Base-by-base conservation (phyloP, 2,888 invertebrate species). In the Nezara viridula region DNA sequence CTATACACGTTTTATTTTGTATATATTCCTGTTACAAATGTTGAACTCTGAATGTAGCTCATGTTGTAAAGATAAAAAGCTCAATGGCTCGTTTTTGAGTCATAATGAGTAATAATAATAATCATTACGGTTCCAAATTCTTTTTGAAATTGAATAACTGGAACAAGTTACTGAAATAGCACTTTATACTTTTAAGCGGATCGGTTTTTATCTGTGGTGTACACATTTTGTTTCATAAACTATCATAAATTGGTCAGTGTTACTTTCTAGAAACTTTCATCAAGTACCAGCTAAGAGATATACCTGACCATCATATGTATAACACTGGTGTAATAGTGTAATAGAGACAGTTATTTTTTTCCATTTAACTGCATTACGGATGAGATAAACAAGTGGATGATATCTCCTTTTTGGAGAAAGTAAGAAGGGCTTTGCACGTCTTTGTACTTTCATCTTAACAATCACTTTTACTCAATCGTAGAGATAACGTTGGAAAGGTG, bases 391-490 rank as follows among this genome's bases (percentile, higher is more conserved):
- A 37, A 73, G 66, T 14, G 12, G 14, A 14, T 32, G 66, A 32
- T 73, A 73, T 73, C 66, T 73, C 66, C 21, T 73, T 73, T 73
- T 73, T 21, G 66, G 66, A 73, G 66, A 73, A 73, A 73, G 66
- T 73, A 37, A 37, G 21, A 44, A 44, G 81, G 44, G 21, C 44
- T 24, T 81, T n/a, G 81, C 81, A 44, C 44, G 81, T 81, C 81
- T 40, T 47, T n/a, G 44, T 47, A 81, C 81, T 81, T 81, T 81
- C 81, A 81, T 81, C 47, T 81, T 47, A 44, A 44, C 81, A 81
- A 81, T 81, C 44, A 81, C 81, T 81, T 81, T 81, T 81, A 81
- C 81, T 81, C 81, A 81, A 81, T 81, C n/a, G 81, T 81, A 21
- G 66, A 73, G 66, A 73, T 37, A 73, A 60, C 60, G 27, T 32